A percentile compares a stretch with the other conserved stretches of the same genome.
phyloP scores from a whole-genome alignment of 2,888 invertebrate species.

The Eristalinus sepulchralis region DNA sequence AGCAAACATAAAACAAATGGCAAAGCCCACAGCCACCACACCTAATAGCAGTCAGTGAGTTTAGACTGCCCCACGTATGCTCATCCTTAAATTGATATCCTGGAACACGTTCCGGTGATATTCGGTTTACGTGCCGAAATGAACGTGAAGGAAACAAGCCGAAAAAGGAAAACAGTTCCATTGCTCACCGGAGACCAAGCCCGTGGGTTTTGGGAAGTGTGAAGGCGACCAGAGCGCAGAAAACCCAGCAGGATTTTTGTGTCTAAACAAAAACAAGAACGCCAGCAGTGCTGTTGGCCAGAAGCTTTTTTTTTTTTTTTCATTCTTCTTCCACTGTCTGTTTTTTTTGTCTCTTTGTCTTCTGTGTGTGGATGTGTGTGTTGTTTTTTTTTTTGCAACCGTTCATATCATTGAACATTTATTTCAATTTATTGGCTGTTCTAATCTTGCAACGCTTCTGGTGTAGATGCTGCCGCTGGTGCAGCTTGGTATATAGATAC shows the following conservation, averaged over 20 bases:
- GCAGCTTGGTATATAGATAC: too few species aligned
- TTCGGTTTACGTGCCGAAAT: slow-evolving; percentile 69
- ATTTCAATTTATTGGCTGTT: slow-evolving; percentile 71
- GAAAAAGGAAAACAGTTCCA: slow-evolving; percentile 29
- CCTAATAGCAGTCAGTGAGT: slow-evolving; percentile 24
- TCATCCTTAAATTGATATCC: slow-evolving; percentile 71
- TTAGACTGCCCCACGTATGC: slow-evolving; percentile 68
- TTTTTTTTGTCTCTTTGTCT: not conserved
- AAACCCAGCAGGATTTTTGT: slow-evolving; percentile 56
- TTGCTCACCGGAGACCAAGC: slow-evolving; percentile 54
- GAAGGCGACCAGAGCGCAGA: slow-evolving; percentile 51
- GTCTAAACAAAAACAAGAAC: slow-evolving; percentile 15
- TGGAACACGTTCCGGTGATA: slow-evolving; percentile 70
- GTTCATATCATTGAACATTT: slow-evolving; percentile 63
- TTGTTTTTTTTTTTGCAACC: not conserved
- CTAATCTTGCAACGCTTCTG: slow-evolving; percentile 63
- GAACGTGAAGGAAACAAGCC: slow-evolving; percentile 56
- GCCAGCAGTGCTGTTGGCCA: slow-evolving; percentile 57
- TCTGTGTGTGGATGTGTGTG: not conserved
- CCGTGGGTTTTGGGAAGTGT: slow-evolving; percentile 55
- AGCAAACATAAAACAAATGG: slow-evolving; percentile 68
- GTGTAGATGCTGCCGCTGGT: slow-evolving; percentile 25
- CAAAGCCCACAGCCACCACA: slow-evolving; percentile 5
- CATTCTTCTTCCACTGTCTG: too few species aligned
- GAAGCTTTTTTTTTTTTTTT: slow-evolving; percentile 34